phyloP scores from a whole-genome alignment of 2,888 invertebrate genomes.

The Fragum whitleyi region DNA sequence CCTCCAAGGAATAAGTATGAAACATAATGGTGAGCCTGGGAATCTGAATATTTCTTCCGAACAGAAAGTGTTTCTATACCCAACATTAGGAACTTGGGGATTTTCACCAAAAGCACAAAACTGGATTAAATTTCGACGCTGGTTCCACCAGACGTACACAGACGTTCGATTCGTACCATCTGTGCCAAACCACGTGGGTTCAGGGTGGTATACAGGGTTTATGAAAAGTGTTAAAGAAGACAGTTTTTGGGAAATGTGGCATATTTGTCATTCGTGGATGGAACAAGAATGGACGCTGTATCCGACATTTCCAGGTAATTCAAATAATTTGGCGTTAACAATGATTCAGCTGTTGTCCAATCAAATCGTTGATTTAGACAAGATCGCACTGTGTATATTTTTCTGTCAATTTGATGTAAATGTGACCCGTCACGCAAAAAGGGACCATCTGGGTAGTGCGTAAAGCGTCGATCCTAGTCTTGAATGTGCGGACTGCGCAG shows the following conservation, averaged over 20 bases:
- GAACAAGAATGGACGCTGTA: conserved; percentile 41
- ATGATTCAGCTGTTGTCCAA: too few species aligned
- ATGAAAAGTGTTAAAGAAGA: conserved; percentile 5
- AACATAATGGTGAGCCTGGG: conserved; percentile 39
- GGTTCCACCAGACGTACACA: conserved; percentile 5
- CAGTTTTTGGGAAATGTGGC: conserved; percentile 52
- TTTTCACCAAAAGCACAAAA: conserved; percentile 48
- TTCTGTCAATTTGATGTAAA: too few species aligned
- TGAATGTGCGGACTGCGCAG: too few species aligned
- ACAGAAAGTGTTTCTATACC: conserved; percentile 52
- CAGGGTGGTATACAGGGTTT: conserved; percentile 35
- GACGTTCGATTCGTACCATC: conserved; percentile 21
- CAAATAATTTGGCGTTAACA: too few species aligned
- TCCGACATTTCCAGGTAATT: conserved; percentile 48
- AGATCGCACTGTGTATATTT: too few species aligned
- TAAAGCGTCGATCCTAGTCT: too few species aligned
- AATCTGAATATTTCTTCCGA: conserved; percentile 28
- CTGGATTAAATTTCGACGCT: conserved; percentile 42
- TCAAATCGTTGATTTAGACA: too few species aligned
- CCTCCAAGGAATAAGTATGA: conserved; percentile 48
- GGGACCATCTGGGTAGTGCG: too few species aligned
- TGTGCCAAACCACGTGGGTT: conserved; percentile 25
- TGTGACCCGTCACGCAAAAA: too few species aligned
- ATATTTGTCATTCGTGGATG: conserved; percentile 35
- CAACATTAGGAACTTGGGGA: conserved; percentile 50